Evolutionary conservation across 2,797 vertebrate species (phyloP).

Genomic region (Epinephelus coioides): DNA sequence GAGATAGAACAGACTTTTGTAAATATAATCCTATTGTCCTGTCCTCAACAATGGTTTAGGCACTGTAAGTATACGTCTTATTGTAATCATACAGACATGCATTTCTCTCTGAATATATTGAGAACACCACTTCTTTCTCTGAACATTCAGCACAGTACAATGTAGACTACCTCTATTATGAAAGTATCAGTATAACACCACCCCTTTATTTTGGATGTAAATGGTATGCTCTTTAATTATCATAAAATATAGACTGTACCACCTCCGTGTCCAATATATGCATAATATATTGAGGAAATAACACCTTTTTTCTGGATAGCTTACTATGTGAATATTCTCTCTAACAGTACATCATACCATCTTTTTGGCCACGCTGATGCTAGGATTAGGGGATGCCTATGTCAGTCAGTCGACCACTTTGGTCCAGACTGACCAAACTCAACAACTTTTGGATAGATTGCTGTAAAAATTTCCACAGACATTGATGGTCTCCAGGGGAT

Average conservation of each 20-base stretch:
- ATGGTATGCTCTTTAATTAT: neutral
- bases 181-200: too few relatives aligned
- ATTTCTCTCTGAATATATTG: neutral
- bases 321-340: too few relatives aligned
- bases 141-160: neutral
- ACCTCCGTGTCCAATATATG: neutral
- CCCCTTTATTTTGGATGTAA: neutral
- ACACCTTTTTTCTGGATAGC: too few relatives aligned
- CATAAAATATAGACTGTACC: neutral
- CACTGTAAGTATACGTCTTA: conserved; percentile 23
- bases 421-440: neutral
- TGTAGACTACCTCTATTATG: too few relatives aligned
- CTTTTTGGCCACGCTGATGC: too few relatives aligned
- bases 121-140: neutral
- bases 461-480: too few relatives aligned
- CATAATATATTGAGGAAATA: neutral
- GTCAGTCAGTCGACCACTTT: neutral
- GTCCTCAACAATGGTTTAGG: conserved; percentile 31
- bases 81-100: conserved; percentile 24
- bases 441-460: too few relatives aligned
- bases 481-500: too few relatives aligned
- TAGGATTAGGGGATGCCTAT: too few relatives aligned
- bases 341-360: too few relatives aligned
- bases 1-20: conserved; percentile 45
- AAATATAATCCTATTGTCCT: conserved; percentile 56